phyloP scores from a whole-genome alignment of 2,888 invertebrate genomes.

The Protodeltote pygarga region DNA sequence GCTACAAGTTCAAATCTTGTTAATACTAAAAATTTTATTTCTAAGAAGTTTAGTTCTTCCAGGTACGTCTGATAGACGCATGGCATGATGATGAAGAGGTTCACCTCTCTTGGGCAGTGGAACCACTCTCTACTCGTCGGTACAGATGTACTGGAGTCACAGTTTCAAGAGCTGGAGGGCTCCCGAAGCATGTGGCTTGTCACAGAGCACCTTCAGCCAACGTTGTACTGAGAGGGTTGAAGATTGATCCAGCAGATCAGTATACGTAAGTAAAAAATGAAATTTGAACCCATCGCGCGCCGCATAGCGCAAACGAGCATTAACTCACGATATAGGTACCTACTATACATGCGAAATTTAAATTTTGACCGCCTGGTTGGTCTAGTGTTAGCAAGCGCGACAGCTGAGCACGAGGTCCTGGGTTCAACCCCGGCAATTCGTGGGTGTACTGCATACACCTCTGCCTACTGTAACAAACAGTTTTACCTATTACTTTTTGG shows the following conservation, averaged over 20 bases:
- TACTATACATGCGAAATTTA: no score
- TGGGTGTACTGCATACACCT: no score
- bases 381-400: no score
- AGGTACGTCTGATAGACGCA: conserved; percentile 76
- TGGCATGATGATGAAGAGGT: conserved; percentile 79
- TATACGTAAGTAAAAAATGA: conserved; percentile 71
- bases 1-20: no score
- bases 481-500: no score
- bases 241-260: conserved; percentile 73
- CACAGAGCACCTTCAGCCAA: conserved; percentile 76
- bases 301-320: not conserved
- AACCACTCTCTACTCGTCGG: conserved; percentile 69
- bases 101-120: conserved; percentile 76
- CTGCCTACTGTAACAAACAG: no score
- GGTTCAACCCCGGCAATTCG: no score
- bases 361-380: no score
- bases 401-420: no score
- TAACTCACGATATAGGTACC: no score
- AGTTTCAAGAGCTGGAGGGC: conserved; percentile 68
- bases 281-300: not conserved
- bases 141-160: conserved; percentile 79
- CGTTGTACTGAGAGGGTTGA: conserved; percentile 73
- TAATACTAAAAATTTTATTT: not conserved
- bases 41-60: not conserved
- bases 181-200: conserved; percentile 78